Conservation (phyloP, 2,113 vertebrate genomes). For the Malurus alboscapulatus region DNA sequence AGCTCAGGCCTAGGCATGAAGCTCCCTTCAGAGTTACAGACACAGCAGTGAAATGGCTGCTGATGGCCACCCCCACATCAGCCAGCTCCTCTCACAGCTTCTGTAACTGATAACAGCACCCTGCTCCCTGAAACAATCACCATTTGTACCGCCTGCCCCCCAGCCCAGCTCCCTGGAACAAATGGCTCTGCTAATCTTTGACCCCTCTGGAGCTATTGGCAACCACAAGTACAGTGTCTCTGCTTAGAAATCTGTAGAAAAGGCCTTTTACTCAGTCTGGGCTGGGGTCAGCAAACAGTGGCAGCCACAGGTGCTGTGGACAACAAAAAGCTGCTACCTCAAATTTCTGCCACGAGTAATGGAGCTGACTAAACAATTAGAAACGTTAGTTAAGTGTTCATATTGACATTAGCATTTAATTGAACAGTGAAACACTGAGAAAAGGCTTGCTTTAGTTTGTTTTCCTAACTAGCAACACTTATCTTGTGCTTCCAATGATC, state of each 20-base stretch:
- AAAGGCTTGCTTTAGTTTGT: background rate
- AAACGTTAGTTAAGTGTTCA: background rate
- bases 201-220: background rate
- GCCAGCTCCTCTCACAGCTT: background rate
- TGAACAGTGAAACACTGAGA: background rate
- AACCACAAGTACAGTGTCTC: fast-evolving
- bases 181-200: background rate
- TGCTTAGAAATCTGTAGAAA: fast-evolving
- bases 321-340: background rate
- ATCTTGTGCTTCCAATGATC: background rate
- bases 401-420: background rate
- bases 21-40: background rate
- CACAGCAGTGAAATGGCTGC: background rate
- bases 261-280: background rate
- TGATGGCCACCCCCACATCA: background rate
- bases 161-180: background rate
- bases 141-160: fast-evolving
- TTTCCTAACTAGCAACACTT: background rate
- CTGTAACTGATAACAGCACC: background rate
- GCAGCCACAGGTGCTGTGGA: fast-evolving
- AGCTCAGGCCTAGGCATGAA: background rate
- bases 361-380: background rate
- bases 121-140: background rate
- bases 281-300: background rate
- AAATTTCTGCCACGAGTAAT: background rate